Evolutionary conservation across 2,888 invertebrate species (phyloP).

Genomic region (Phaonia tiefii): DNA sequence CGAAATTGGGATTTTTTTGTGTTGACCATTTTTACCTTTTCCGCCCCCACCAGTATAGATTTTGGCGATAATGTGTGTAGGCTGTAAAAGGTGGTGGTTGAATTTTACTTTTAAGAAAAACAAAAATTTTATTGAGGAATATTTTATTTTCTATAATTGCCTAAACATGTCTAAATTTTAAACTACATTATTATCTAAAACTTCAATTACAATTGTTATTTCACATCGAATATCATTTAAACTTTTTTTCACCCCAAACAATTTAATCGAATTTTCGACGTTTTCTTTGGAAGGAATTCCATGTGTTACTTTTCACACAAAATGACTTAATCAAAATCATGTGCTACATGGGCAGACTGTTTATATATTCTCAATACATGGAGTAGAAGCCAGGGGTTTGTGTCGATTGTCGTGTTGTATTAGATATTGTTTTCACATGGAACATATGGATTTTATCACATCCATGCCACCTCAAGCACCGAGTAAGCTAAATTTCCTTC

Average conservation of each 20-base stretch:
- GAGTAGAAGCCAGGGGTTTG: too few species aligned
- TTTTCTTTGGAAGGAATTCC: conserved; percentile 16
- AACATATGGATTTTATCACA: conserved; percentile 64
- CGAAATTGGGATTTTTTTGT: background rate
- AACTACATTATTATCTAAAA: conserved; percentile 50
- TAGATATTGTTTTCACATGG: conserved; percentile 33
- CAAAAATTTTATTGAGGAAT: conserved; percentile 22
- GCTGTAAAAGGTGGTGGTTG: background rate
- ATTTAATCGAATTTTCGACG: background rate
- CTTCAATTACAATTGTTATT: conserved; percentile 43
- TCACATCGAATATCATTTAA: too few species aligned
- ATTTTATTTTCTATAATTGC: conserved; percentile 52
- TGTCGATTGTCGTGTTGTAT: conserved; percentile 19
- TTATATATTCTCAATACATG: background rate
- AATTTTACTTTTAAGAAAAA: background rate
- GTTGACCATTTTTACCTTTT: background rate
- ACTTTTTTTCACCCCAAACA: too few species aligned
- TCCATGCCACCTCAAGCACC: background rate
- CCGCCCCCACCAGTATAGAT: background rate
- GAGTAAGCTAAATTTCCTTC: too few species aligned
- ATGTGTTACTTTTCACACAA: conserved; percentile 65
- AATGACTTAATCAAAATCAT: conserved; percentile 62
- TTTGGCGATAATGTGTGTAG: conserved; percentile 10
- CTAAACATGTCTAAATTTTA: conserved; percentile 54
- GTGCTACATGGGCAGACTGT: conserved; percentile 32